phyloP scores from a whole-genome alignment of 2,888 invertebrate species.

The Minunthozetes semirufus region DNA sequence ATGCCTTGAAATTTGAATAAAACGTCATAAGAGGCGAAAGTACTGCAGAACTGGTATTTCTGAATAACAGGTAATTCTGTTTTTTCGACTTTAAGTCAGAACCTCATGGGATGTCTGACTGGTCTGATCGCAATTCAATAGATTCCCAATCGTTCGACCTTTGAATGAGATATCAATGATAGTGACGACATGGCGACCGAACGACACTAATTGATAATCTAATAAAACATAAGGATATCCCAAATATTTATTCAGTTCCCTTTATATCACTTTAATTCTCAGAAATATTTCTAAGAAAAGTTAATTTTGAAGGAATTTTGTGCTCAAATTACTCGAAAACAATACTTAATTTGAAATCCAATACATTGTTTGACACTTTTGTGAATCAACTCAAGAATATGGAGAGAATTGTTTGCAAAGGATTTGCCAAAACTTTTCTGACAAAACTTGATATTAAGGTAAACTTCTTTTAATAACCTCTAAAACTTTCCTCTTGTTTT shows the following conservation, averaged over 20 bases:
- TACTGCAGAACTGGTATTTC: too few relatives aligned
- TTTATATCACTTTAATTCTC: too few relatives aligned
- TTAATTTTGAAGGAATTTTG: too few relatives aligned
- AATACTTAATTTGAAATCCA: too few relatives aligned
- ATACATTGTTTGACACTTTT: too few relatives aligned
- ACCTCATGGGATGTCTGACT: neutral
- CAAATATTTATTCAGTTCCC: neutral
- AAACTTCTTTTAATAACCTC: too few relatives aligned
- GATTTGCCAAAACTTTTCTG: neutral
- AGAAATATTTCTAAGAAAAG: too few relatives aligned
- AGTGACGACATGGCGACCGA: slow-evolving; percentile 9
- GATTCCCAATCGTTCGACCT: neutral
- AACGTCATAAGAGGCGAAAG: neutral
- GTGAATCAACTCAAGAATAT: neutral
- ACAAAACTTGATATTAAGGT: neutral
- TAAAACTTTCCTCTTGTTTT: too few relatives aligned
- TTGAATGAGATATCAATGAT: neutral
- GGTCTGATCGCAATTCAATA: neutral
- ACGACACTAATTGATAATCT: neutral
- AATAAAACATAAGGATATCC: neutral
- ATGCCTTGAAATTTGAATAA: neutral
- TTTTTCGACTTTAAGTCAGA: neutral
- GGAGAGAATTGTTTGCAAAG: neutral
- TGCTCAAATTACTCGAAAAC: too few relatives aligned
- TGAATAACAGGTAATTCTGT: neutral